Conservation (phyloP, 2,113 vertebrate genomes). For the Pogona vitticeps region DNA sequence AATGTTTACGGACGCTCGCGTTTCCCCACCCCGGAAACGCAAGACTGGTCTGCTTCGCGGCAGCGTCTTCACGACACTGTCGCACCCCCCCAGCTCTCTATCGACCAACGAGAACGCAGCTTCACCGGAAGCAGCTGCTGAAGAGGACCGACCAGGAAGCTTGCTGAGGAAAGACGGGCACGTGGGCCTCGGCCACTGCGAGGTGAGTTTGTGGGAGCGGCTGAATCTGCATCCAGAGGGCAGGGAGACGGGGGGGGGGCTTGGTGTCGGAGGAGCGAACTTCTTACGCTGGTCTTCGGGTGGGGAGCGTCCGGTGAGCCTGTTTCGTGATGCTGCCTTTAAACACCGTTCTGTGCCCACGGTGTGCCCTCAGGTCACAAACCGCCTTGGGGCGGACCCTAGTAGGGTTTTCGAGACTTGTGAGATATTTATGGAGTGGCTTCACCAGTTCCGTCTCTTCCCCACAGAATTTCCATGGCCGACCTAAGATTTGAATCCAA, state of each 20-base stretch:
- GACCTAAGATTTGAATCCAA: no score
- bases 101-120: background rate
- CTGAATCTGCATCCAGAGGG: no score
- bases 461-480: no score
- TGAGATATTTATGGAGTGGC: no score
- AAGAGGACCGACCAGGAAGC: background rate
- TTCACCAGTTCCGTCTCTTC: no score
- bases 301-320: background rate
- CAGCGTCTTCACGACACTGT: background rate
- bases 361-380: no score
- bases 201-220: no score
- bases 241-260: background rate
- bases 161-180: background rate
- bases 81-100: background rate
- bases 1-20: no score
- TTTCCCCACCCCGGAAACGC: no score
- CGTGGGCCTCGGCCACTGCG: background rate
- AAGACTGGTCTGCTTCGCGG: conserved; percentile 19
- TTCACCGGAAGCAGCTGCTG: background rate
- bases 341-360: no score
- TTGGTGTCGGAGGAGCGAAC: background rate
- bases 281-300: background rate
- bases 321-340: background rate
- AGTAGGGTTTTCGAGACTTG: no score
- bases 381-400: no score